Evolutionary conservation across 2,797 vertebrate species (phyloP), one percentile per base, ranked within the genome.

Genomic region (Anabacerthia variegaticeps): DNA sequence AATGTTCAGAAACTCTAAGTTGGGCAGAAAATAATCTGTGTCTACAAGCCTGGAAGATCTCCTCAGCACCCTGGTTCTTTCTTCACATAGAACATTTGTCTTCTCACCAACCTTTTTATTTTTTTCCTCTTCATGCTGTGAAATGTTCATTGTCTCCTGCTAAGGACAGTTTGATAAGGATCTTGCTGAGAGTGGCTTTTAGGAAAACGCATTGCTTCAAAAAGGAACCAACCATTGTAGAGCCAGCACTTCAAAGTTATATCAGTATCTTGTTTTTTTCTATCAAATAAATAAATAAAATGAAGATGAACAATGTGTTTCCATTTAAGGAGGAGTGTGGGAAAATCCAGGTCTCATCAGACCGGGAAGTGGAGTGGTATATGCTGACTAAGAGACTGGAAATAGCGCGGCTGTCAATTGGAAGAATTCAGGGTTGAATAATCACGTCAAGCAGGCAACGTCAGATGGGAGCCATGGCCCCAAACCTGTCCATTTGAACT

Each of bases 281-380:
- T 93, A 89, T 49, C 89, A 95, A 96, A 95, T 96, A 96, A 94
- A 97, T 96, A 97, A 96, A 97, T 96, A 96, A 96, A 93, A 94
- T 93, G 91, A 94, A 96, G 96, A 97, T 81, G 74, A 97, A 98
- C 97, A 97, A 97, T 98, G 85, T 96, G 95, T 97, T 97, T 97
- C 92, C 94, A 95, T 97, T 95, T 92, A 88, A 94, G 77, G 92
- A 73, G 63, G 78, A 97, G 96, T 97, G 97, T 97, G 97, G 97
- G 97, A 97, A 98, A 97, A 95, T 71, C 41, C 69, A 98, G 93
- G 96, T 97, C 97, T 96, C 85, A 55, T 92, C 83, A 88, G 94
- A 93, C 80, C 94, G 88, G 86, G 91, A 96, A 93, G 72, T 6
- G 0, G 66, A 81, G 62, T 56, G 48, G 56, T 85, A 89, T 65